Evolutionary conservation across 2,888 invertebrate genomes (phyloP).

Genomic region (Onthophagus sagittarius): DNA sequence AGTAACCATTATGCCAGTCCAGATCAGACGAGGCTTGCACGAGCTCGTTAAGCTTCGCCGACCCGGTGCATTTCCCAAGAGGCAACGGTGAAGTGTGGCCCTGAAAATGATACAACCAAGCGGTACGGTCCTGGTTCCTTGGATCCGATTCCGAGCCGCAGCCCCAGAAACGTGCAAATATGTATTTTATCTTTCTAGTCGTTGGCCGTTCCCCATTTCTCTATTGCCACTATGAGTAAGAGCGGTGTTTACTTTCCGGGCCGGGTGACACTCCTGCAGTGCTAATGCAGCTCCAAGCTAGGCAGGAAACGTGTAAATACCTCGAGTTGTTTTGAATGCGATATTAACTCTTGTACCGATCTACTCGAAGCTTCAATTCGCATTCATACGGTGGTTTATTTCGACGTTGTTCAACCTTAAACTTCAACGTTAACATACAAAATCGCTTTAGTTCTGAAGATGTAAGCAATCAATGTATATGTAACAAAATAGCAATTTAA

Average conservation of each 20-base stretch:
- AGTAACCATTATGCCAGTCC: neutral
- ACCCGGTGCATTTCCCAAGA: neutral
- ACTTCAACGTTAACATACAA: neutral
- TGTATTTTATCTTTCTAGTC: slow-evolving; percentile 5
- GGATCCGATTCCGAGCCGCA: neutral
- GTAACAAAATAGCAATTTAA: no score
- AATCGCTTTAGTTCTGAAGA: neutral
- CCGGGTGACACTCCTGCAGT: neutral
- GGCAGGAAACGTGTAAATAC: neutral
- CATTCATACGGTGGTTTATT: neutral
- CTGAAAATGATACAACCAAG: neutral
- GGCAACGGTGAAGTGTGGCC: neutral
- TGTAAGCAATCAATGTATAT: no score
- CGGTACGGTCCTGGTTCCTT: neutral
- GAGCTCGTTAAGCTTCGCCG: neutral
- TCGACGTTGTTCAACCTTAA: neutral
- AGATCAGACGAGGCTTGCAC: neutral
- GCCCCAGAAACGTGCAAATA: slow-evolving; percentile 7
- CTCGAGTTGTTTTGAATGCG: neutral
- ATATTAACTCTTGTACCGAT: neutral
- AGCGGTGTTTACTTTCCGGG: neutral
- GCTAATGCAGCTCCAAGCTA: neutral
- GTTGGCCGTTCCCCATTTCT: neutral
- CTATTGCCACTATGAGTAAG: neutral
- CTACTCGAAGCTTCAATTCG: neutral